Conservation (phyloP, 2,797 vertebrate species). For the Poeciliopsis infans region DNA sequence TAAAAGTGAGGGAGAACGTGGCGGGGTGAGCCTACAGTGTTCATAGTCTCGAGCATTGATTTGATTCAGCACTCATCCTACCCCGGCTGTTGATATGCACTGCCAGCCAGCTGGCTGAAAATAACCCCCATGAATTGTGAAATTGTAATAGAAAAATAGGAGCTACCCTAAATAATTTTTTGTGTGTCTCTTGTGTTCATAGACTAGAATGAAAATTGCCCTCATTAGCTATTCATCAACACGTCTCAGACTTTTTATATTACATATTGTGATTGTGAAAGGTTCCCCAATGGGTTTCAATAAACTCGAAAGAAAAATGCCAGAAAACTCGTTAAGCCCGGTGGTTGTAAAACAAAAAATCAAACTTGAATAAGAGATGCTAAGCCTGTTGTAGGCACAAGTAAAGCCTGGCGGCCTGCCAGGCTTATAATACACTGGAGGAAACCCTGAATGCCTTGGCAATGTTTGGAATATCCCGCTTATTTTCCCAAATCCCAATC, state of each 20-base stretch:
- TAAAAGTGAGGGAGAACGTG: not conserved
- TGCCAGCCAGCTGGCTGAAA: not conserved
- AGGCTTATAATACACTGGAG: too few relatives aligned
- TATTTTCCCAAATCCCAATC: not conserved
- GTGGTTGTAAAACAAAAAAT: too few relatives aligned
- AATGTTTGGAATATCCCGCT: not conserved
- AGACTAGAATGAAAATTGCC: not conserved
- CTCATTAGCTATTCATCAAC: not conserved
- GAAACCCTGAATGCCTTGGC: not conserved
- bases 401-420: too few relatives aligned
- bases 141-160: not conserved
- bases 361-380: too few relatives aligned
- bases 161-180: not conserved
- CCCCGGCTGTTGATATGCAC: not conserved
- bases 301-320: not conserved
- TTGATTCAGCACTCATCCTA: not conserved
- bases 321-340: too few relatives aligned
- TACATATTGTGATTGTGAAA: not conserved
- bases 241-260: not conserved
- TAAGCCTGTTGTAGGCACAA: too few relatives aligned
- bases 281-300: not conserved
- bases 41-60: not conserved
- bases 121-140: not conserved
- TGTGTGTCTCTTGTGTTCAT: not conserved
- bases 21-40: not conserved